phyloP scores from a whole-genome alignment of 2,888 invertebrate genomes.

The Theristus sp. region DNA sequence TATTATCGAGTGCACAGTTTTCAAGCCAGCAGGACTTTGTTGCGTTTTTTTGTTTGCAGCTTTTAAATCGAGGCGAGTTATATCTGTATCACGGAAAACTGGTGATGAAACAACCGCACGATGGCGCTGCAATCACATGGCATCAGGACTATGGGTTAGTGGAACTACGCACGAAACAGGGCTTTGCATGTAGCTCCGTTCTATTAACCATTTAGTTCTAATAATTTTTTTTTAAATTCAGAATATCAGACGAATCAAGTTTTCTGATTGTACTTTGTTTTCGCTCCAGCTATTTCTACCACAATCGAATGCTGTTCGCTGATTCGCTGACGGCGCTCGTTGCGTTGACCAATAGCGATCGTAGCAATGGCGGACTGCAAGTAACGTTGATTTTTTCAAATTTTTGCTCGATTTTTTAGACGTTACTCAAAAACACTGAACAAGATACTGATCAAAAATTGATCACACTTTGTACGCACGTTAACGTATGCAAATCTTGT shows the following conservation, averaged over 20 bases:
- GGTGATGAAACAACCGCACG: not conserved
- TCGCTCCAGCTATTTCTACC: not conserved
- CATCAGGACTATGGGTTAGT: not conserved
- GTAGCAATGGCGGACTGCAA: not conserved
- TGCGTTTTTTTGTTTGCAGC: not conserved
- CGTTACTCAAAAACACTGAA: too few relatives aligned
- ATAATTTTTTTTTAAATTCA: not conserved
- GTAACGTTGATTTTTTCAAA: too few relatives aligned
- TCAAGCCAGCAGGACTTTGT: too few relatives aligned
- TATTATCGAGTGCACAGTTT: too few relatives aligned
- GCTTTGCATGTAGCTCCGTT: too few relatives aligned
- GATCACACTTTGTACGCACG: too few relatives aligned
- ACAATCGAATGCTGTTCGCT: not conserved
- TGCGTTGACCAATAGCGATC: not conserved
- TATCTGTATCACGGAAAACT: not conserved
- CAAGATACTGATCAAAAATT: too few relatives aligned
- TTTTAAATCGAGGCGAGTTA: not conserved
- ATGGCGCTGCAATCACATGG: not conserved
- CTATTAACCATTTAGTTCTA: too few relatives aligned
- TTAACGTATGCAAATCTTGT: too few relatives aligned
- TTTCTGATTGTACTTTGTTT: not conserved
- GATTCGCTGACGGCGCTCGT: not conserved
- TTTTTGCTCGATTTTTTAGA: too few relatives aligned
- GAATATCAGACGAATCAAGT: too few relatives aligned
- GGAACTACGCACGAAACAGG: too few relatives aligned